Conservation (phyloP, 1,140 invertebrate genomes). For the Mya arenaria region DNA sequence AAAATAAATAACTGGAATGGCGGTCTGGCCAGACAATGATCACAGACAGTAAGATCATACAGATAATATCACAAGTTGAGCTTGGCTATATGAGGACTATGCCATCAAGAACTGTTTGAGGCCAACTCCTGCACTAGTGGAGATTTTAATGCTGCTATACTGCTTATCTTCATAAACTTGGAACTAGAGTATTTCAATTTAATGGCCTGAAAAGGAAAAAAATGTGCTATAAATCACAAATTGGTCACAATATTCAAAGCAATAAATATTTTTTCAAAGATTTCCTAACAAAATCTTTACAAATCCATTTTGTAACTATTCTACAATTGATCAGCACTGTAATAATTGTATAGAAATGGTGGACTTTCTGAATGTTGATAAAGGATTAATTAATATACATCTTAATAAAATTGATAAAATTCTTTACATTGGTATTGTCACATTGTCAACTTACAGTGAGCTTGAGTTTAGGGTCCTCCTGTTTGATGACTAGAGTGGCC, state of each 20-base stretch:
- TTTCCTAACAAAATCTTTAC: background rate
- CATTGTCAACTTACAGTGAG: constrained; percentile 75
- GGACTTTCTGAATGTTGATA: no score
- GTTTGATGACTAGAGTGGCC: constrained; percentile 80
- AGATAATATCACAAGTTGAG: background rate
- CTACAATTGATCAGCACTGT: background rate
- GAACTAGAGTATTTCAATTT: constrained; percentile 81
- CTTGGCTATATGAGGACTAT: background rate
- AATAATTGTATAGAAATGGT: background rate
- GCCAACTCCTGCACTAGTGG: constrained; percentile 71
- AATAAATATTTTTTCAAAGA: background rate
- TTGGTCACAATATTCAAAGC: constrained; percentile 11
- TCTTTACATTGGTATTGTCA: no score
- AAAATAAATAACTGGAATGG: no score
- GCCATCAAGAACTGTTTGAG: constrained; percentile 23
- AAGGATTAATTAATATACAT: no score
- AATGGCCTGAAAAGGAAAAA: constrained; percentile 80
- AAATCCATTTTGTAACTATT: background rate
- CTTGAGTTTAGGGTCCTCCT: constrained; percentile 78
- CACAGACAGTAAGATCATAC: no score
- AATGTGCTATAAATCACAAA: constrained; percentile 44
- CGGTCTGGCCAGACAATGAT: no score
- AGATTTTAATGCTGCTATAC: constrained; percentile 80
- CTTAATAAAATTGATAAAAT: no score
- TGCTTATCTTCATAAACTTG: constrained; percentile 82